Evolutionary conservation across 2,888 invertebrate species (phyloP).

Genomic region (Heliconius sara): DNA sequence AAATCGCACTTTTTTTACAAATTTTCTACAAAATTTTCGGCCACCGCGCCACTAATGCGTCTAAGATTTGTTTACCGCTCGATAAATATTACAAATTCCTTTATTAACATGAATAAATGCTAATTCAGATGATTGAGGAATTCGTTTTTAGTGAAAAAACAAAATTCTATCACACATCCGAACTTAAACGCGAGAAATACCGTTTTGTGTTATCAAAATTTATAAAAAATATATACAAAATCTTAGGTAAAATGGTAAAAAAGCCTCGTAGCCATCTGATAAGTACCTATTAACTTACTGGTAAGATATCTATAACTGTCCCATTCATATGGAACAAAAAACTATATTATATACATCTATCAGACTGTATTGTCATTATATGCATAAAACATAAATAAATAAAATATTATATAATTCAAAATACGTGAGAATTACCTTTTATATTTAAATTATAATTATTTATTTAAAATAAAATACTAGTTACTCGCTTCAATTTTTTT

Average conservation of each 20-base stretch:
- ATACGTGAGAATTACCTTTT: background rate
- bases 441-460: background rate
- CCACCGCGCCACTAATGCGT: conserved; percentile 28
- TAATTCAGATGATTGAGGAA: conserved; percentile 61
- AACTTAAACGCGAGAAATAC: conserved; percentile 47
- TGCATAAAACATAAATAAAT: background rate
- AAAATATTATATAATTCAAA: background rate
- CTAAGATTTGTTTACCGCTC: conserved; percentile 37
- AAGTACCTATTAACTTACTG: background rate
- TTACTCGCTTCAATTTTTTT: background rate
- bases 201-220: conserved; percentile 34
- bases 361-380: background rate
- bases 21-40: conserved; percentile 36
- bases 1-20: conserved; percentile 9
- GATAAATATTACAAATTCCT: conserved; percentile 52
- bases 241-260: background rate
- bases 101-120: conserved; percentile 73
- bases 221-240: conserved; percentile 29
- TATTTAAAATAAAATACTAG: background rate
- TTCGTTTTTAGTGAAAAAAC: conserved; percentile 47
- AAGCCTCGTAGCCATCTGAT: background rate
- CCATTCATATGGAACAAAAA: background rate
- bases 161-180: conserved; percentile 59
- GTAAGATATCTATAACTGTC: background rate
- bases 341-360: background rate